A percentile compares a stretch with the other conserved stretches of the same genome.
Conservation (phyloP, 1,140 invertebrate genomes). For the Pomacea maculata region DNA sequence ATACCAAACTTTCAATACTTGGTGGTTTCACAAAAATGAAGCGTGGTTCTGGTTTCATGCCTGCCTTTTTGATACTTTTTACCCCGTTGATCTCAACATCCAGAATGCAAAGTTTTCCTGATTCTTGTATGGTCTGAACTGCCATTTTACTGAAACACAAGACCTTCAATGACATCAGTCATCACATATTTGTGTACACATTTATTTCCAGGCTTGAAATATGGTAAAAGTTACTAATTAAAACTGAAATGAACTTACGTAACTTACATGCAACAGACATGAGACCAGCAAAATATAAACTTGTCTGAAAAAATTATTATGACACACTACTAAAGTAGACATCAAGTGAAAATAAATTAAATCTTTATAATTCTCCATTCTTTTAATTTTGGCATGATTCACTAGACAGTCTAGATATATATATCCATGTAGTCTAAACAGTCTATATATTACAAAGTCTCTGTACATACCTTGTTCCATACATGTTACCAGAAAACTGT, state of each 20-base stretch:
- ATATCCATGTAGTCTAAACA: no score
- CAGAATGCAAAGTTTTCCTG: slow-evolving; percentile 90
- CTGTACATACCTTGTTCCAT: slow-evolving; percentile 87
- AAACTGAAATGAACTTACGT: background rate
- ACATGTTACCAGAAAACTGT: slow-evolving; percentile 91
- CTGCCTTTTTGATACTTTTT: slow-evolving; percentile 85
- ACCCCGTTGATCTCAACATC: slow-evolving; percentile 98
- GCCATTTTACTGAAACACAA: slow-evolving; percentile 78
- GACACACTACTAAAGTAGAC: no score
- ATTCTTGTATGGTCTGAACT: slow-evolving; percentile 80
- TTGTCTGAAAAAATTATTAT: no score
- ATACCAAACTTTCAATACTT: slow-evolving; percentile 74
- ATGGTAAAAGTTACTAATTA: background rate
- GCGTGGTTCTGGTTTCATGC: slow-evolving; percentile 85
- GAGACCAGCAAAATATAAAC: no score
- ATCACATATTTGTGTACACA: background rate
- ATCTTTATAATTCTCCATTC: no score
- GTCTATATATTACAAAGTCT: no score
- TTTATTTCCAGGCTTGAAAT: background rate
- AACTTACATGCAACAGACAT: no score
- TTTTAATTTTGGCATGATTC: no score
- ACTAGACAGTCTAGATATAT: no score
- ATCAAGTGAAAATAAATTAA: no score
- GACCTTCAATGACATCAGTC: background rate
- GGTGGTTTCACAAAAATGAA: slow-evolving; percentile 96